Percentiles rank a stretch among this genome's conserved stretches.
Evolutionary conservation across 2,888 invertebrate genomes (phyloP).

Genomic region (Hypsopygia costalis): DNA sequence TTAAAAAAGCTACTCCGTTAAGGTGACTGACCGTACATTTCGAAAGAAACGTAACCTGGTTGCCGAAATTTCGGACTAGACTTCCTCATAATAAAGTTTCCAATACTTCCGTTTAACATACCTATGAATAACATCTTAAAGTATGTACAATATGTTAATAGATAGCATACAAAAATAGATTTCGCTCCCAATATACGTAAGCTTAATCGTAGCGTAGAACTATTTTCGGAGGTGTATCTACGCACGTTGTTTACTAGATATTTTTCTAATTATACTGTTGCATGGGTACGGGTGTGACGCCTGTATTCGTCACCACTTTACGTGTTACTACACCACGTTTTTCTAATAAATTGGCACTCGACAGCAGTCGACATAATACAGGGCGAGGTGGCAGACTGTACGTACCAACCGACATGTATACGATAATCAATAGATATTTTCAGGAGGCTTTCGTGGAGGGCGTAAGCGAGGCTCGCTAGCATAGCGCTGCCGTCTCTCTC

Average conservation of each 20-base stretch:
- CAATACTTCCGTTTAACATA: too few species aligned
- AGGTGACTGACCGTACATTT: slow-evolving; percentile 3
- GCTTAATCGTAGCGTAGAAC: slow-evolving; percentile 31
- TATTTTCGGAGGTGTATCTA: slow-evolving; percentile 40
- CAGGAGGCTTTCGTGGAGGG: slow-evolving; percentile 76
- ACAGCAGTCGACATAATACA: slow-evolving; percentile 60
- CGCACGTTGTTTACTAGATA: slow-evolving; percentile 29
- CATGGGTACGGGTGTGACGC: slow-evolving; percentile 39
- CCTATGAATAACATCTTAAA: too few species aligned
- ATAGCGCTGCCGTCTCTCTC: slow-evolving; percentile 58
- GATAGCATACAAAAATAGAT: slow-evolving; percentile 12
- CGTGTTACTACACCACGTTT: slow-evolving; percentile 41
- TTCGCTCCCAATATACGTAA: slow-evolving; percentile 28
- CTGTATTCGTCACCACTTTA: slow-evolving; percentile 31
- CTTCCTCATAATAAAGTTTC: not conserved
- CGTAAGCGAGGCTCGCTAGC: slow-evolving; percentile 44
- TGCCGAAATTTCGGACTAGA: not conserved
- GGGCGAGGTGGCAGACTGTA: slow-evolving; percentile 62
- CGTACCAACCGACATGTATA: slow-evolving; percentile 64
- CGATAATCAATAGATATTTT: slow-evolving; percentile 80
- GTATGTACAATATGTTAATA: too few species aligned
- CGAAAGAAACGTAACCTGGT: too few species aligned
- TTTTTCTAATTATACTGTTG: not conserved
- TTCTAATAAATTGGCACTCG: slow-evolving; percentile 78
- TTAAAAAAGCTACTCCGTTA: not conserved